A percentile compares a stretch with the other conserved stretches of the same genome.
Conservation (phyloP, 64 coral and sea anemone species). For the Astreopora myriophthalma region DNA sequence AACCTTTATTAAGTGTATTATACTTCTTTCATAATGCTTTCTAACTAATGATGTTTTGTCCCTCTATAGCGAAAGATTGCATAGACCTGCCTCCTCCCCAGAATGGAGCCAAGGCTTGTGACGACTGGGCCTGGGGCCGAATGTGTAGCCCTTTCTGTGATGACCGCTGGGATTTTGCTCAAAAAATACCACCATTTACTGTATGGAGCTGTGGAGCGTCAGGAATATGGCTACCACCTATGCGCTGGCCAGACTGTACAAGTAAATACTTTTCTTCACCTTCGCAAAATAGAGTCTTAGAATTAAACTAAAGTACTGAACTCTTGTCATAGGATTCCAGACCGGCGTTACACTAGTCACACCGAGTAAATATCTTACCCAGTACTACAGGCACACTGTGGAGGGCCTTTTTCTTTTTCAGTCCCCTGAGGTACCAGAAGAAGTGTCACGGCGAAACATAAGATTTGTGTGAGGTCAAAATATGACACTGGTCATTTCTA, state of each 20-base stretch:
- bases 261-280: conserved; percentile 5
- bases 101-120: conserved; percentile 68
- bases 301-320: background rate
- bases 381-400: background rate
- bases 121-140: conserved; percentile 42
- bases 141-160: conserved; percentile 35
- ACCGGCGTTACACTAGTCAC: background rate
- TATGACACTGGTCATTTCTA: background rate
- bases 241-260: conserved; percentile 54
- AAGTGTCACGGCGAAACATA: background rate
- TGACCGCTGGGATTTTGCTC: conserved; percentile 48
- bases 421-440: background rate
- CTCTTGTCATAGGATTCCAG: background rate
- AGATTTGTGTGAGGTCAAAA: background rate
- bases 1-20: background rate
- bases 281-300: background rate
- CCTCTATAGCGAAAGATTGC: conserved; percentile 27
- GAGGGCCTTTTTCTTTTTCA: background rate
- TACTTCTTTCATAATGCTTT: background rate
- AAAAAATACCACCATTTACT: background rate
- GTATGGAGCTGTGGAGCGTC: conserved; percentile 45
- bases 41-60: background rate
- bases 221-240: conserved; percentile 16
- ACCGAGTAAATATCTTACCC: background rate
- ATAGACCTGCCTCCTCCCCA: conserved; percentile 19